phyloP scores from a whole-genome alignment of 1,140 invertebrate genomes.

The Saccostrea cuccullata region DNA sequence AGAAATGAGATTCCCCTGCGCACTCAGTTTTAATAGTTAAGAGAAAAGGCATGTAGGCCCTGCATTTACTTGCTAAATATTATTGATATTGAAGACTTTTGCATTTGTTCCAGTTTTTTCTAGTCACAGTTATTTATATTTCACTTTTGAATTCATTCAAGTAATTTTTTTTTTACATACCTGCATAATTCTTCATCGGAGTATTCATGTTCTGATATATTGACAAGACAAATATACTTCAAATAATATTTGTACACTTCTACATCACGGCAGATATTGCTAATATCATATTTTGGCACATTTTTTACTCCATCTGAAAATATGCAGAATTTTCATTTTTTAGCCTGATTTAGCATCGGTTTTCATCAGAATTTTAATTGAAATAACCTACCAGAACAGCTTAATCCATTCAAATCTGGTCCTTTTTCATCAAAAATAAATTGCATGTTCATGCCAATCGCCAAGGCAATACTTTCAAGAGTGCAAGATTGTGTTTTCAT shows the following conservation, averaged over 20 bases:
- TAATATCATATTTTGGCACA: slow-evolving; percentile 23
- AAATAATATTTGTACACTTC: not conserved
- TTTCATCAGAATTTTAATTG: not conserved
- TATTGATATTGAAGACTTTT: too few species aligned
- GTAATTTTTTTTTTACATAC: not conserved
- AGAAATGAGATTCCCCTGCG: too few species aligned
- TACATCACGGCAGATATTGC: not conserved
- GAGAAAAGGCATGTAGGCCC: too few species aligned
- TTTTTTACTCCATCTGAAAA: not conserved
- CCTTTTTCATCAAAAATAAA: not conserved
- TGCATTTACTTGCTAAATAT: too few species aligned
- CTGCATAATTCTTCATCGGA: not conserved
- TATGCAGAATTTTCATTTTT: not conserved
- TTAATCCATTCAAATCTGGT: not conserved
- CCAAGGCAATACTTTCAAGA: not conserved
- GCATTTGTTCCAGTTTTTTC: too few species aligned
- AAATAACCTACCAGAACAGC: not conserved
- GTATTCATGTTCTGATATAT: not conserved
- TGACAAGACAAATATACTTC: not conserved
- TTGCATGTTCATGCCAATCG: not conserved
- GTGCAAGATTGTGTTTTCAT: not conserved
- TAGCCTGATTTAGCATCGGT: not conserved
- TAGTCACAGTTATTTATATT: too few species aligned
- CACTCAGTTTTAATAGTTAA: too few species aligned
- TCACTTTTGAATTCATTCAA: too few species aligned